Evolutionary conservation across 2,888 invertebrate species (phyloP), one percentile per base, ranked within the genome.

Genomic region (Argyresthia albistria): DNA sequence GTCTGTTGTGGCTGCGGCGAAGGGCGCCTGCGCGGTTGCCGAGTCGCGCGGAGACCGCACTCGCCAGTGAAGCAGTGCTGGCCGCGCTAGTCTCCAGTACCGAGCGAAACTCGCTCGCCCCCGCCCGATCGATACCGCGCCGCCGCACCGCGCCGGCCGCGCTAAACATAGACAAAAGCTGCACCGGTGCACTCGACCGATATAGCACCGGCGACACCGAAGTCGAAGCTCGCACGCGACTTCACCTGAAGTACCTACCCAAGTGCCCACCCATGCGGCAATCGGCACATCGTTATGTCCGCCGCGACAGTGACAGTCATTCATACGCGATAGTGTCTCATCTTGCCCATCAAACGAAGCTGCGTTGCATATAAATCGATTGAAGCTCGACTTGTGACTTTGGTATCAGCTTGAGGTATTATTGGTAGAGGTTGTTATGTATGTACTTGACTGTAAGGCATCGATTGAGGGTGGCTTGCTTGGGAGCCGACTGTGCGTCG

Each of bases 21-120:
- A 45, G 45, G 12, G 45, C 35, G 50, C 51, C 9, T 36, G 46
- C 51, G 45, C 35, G 35, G 51, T 35, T 25, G 25, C 25, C 25
- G 25, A 25, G 62, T 59, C 63, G 61, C 64, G 62, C 64, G 65
- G 67, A 56, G 48, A 35, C 52, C 61, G 56, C 62, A 65, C 35
- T 11, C 42, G 25, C 25, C 42, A 43, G 50, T 16, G 42, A 35
- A 39, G 67, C 82, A 83, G 86, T 87, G 80, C 77, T 79, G 81
- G 76, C 73, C 78, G 78, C 79, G 82, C 78, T 81, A 79, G 81
- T 79, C 70, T 67, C 73, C 82, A 78, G 25, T 25, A 6, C 6
- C 25, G 25, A 80, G 80, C 75, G 83, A 67, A 81, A 82, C 84
- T 82, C 80, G 82, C 76, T 67, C 63, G 66, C 61, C 53, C 62